Base-by-base conservation (phyloP, 2,888 invertebrate genomes). In the Abrostola tripartita region DNA sequence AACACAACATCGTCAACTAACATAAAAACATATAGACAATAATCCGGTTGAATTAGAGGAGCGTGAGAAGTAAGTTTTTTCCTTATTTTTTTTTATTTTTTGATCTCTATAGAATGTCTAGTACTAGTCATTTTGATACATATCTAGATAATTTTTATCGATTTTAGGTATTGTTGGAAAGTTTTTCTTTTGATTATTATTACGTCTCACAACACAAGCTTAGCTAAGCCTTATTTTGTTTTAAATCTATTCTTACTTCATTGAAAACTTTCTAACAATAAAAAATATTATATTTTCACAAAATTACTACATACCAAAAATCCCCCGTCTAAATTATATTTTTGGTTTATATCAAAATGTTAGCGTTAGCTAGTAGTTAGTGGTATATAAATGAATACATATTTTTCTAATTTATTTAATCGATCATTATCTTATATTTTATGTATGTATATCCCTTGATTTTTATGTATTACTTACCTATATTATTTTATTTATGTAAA, bases 31-130 rank as follows among this genome's bases (percentile, higher is more conserved):
- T 81, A 80, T 95, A 97, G 97, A 97, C 95, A 97, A 96, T 96
- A 97, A 96, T 92, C 96, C 97, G 78, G 96, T 97, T 93, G 97
- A 97, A 90, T 95, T 97, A 96, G 97, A 97, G 92, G 97, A 97
- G 93, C 95, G 97, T 88, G 97, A 97, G 94, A 97, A 97, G 97
- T 97, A 96, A 97, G 97, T 97, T 91, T 80, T 56, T 73, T 66
- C 65, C 61, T 70, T 70, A 50, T 68, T 66, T 73, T 61, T 74
- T 67, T 66, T 71, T 65, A 66, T 61, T 56, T 60, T 54, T 66
- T 70, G 68, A 60, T 73, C 52, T 73, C 42, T 70, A 42, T 69
- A 70, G 71, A 76, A 66, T 76, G 71, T 65, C 65, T 80, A 81
- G 74, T 71, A 69, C 52, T 79, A 74, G 74, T 41, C 40, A 71